These are phyloP conservation scores for Drosophila austrosaltans DNA, from an alignment of 2,888 invertebrate species.

Conservation along the genomic window DNA sequence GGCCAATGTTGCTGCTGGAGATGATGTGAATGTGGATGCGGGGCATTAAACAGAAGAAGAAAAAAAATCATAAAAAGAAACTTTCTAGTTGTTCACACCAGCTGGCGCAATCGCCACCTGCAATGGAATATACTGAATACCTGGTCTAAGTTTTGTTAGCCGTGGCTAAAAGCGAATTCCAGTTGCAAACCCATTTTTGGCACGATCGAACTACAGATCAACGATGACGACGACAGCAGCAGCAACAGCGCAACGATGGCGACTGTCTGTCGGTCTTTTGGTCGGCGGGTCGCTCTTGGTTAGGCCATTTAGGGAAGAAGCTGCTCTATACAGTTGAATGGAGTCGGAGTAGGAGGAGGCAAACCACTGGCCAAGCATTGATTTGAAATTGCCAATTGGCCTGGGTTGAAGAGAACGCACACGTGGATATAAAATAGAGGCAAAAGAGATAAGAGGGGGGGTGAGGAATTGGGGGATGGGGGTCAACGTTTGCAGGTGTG, in stretches of 20 bases:
- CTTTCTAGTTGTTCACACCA: constrained; percentile 77
- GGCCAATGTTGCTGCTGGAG: not conserved
- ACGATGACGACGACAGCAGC: not conserved
- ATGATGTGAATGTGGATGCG: not conserved
- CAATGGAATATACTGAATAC: constrained; percentile 36
- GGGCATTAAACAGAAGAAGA: constrained; percentile 34
- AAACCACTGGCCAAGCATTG: constrained; percentile 54
- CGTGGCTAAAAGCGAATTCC: constrained; percentile 75
- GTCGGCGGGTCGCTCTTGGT: constrained; percentile 6
- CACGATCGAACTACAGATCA: constrained; percentile 66
- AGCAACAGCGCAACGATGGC: too few species aligned
- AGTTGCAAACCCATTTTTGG: constrained; percentile 79
- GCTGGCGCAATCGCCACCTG: constrained; percentile 67
- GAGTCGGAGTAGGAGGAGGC: not conserved
- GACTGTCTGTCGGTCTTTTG: too few species aligned
- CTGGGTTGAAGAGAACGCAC: constrained; percentile 59
- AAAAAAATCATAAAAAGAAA: constrained; percentile 58
- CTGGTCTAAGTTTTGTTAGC: constrained; percentile 20
- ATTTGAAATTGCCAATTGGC: constrained; percentile 65
- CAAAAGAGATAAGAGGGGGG: not conserved
- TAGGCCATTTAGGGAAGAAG: constrained; percentile 72
- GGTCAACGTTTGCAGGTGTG: constrained; percentile 1
- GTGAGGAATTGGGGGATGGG: not conserved
- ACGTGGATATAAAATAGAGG: constrained; percentile 59
- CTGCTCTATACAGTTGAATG: constrained; percentile 16